Evolutionary conservation across 2,888 invertebrate species (phyloP), one percentile per base, ranked within the genome.

Genomic region (Eupeodes latifasciatus): DNA sequence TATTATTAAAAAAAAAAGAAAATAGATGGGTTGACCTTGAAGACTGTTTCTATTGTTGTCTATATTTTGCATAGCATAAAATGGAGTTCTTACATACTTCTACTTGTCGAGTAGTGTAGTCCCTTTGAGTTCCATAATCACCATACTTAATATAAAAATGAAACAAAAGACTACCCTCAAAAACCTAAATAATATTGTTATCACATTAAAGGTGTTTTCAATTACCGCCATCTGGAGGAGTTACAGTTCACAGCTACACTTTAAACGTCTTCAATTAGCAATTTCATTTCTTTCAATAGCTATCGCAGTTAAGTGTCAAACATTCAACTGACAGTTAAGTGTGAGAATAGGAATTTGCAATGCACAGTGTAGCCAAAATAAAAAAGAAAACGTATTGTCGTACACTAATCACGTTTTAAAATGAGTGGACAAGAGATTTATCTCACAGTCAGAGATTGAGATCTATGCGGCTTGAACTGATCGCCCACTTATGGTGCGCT

Each of bases 391-490:
- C n/a, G n/a, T n/a, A n/a, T n/a, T 66, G 53, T 19, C 19, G 19
- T 55, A 51, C 74, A 72, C 78, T 75, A 82, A 83, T 76, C 87
- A 83, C 49, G 66, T 40, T 49, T 49, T 66, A 76, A 77, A 87
- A 87, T 87, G 81, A 87, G 80, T 69, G 77, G 12, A 51, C 67
- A 55, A 62, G 14, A 67, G 64, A 80, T 79, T 49, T 59, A 72
- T 72, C 44, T 72, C 36, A 76, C 47, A 44, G 59, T 40, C n/a
- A 47, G 44, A 57, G 69, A 81, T 76, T 61, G 47, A 72, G 82
- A 64, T 76, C 72, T 67, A 57, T 55, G n/a, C 71, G 66, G 82
- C 62, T 75, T 81, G 75, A 36, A 44, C 69, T 57, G 71, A 82
- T 67, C 83, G 86, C 86, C 83, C 83, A 83, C 86, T 59, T 81